Evolutionary conservation across 2,888 invertebrate genomes (phyloP).

Genomic region (Itoplectis maculator): DNA sequence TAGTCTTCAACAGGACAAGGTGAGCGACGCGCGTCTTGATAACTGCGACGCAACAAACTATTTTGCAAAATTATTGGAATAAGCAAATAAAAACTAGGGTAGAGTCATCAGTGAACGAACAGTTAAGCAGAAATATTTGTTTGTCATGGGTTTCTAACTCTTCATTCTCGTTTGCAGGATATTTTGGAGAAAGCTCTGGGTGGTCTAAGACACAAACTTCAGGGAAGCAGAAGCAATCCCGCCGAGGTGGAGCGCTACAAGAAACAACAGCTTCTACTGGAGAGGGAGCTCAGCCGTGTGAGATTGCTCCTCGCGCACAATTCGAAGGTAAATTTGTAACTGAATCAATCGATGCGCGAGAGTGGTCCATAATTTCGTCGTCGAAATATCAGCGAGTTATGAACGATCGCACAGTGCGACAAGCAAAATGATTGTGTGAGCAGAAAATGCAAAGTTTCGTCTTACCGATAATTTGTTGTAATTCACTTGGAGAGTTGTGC

Average conservation of each 20-base stretch:
- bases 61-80: too few relatives aligned
- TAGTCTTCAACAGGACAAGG: conserved; percentile 91
- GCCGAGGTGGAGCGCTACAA: conserved; percentile 89
- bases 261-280: conserved; percentile 90
- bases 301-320: conserved; percentile 95
- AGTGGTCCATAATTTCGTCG: neutral
- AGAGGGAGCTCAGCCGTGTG: conserved; percentile 93
- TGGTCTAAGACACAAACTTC: conserved; percentile 88
- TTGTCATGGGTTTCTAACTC: conserved; percentile 9
- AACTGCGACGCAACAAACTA: conserved; percentile 4
- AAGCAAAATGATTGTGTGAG: neutral
- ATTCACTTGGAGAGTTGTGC: neutral
- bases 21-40: conserved; percentile 68
- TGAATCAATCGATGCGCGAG: neutral
- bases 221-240: conserved; percentile 87
- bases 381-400: neutral
- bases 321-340: conserved; percentile 89
- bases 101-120: too few relatives aligned
- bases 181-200: conserved; percentile 89
- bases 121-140: neutral
- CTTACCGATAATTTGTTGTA: neutral
- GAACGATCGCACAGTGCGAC: neutral
- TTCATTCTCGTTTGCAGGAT: conserved; percentile 83
- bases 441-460: neutral
- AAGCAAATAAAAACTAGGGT: too few relatives aligned